Evolutionary conservation across 2,797 vertebrate species (phyloP), one percentile per base, ranked within the genome.

Genomic region (Remorina albescens): DNA sequence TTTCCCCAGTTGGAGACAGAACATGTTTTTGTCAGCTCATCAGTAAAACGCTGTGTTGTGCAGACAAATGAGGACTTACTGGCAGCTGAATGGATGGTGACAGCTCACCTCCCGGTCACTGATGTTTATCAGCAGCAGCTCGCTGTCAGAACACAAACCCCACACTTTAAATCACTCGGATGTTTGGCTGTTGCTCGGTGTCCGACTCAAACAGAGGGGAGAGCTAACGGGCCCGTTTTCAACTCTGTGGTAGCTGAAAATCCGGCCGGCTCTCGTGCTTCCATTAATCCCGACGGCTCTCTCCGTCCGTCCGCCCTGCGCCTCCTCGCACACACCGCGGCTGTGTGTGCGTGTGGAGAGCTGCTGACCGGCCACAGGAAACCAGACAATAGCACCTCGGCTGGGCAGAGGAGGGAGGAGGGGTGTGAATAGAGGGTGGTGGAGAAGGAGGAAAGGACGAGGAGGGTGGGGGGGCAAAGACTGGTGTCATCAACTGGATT

Each of bases 301-400:
- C 66, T 70, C 56, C 18, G 39, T 18, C 13, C 39, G 6, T 41
- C 37, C 37, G 13, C 8, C 47, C 25, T n/a, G 30, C 63, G 34
- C 30, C 61, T 28, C 62, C 49, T 74, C 80, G 13, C 66, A 51
- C 36, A 61, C 69, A 42, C 30, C n/a, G 69, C 82, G 55, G 59
- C 66, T 60, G 49, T 3, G 55, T 18, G 50, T 5, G 71, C 7
- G 4, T 4, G 71, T 1, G 30, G 65, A 54, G 59, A 47, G 63
- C 65, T 55, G 76, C 83, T 37, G 30, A 80, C 78, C 63, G 67
- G 66, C 53, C 72, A 87, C 87, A 92, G 92, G 91, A 94, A 94
- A 72, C 86, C 25, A 83, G 82, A 94, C 92, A 94, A 94, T 92
- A 78, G 90, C 85, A 78, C 84, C 86, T 88, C 86, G 76, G 63